phyloP scores from a whole-genome alignment of 1,140 invertebrate species.

The Meloidogyne hapla region DNA sequence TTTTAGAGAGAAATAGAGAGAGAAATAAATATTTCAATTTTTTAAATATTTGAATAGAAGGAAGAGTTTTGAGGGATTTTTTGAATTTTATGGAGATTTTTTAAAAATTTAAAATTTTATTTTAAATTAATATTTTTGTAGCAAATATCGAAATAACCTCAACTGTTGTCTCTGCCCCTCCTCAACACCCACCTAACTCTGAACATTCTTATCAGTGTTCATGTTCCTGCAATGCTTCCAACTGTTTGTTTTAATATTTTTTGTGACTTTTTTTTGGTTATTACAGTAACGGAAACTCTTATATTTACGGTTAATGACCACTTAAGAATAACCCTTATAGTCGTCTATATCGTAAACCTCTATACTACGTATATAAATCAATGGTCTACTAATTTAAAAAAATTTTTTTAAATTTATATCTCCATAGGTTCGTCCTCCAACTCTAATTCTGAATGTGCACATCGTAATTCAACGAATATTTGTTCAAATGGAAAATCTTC shows the following conservation, averaged over 20 bases:
- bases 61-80: not conserved
- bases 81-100: not conserved
- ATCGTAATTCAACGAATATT: not conserved
- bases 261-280: too few relatives aligned
- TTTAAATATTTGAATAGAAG: not conserved
- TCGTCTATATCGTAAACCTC: too few relatives aligned
- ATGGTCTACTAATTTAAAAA: too few relatives aligned
- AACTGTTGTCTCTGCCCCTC: constrained; percentile 44
- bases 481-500: not conserved
- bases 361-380: too few relatives aligned
- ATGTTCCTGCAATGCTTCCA: not conserved
- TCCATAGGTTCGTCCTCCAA: not conserved
- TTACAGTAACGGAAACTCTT: too few relatives aligned
- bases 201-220: constrained; percentile 6
- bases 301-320: too few relatives aligned
- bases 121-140: constrained; percentile 29
- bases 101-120: too few relatives aligned
- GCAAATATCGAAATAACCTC: constrained; percentile 51
- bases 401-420: not conserved
- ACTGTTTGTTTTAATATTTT: not conserved
- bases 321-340: too few relatives aligned
- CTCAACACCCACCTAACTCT: not conserved
- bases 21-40: too few relatives aligned
- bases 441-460: not conserved
- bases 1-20: not conserved